These are phyloP conservation scores for Rhadina sibilatrix DNA, from an alignment of 2,113 vertebrate genomes.

Conservation along the genomic window DNA sequence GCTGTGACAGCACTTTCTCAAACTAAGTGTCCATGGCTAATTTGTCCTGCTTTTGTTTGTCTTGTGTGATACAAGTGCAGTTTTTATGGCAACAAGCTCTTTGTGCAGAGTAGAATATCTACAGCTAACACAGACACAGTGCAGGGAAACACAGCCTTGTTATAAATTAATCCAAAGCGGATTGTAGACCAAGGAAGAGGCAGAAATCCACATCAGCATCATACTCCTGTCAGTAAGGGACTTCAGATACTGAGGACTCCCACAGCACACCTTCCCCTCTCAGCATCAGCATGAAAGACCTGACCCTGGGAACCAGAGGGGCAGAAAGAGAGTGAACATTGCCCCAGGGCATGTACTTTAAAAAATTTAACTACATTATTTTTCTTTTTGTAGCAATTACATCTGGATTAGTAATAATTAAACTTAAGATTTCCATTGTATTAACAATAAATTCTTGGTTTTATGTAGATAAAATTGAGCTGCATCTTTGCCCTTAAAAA, in stretches of 20 bases:
- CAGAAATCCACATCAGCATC: background rate
- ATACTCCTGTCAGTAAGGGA: background rate
- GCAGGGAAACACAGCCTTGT: background rate
- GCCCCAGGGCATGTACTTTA: fast-evolving
- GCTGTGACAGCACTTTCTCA: background rate
- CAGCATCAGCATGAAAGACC: background rate
- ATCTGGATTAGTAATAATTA: background rate
- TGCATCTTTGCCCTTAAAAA: background rate
- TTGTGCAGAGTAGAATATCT: background rate
- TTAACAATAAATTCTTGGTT: background rate
- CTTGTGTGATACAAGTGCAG: background rate
- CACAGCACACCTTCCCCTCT: fast-evolving
- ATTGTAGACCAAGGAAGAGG: background rate
- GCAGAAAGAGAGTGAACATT: background rate
- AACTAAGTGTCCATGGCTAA: background rate
- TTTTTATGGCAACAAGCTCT: background rate
- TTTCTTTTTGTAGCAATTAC: background rate
- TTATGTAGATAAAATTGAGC: background rate
- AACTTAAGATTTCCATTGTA: background rate
- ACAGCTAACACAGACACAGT: background rate
- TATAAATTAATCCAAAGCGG: background rate
- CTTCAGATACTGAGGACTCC: background rate
- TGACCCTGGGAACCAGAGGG: background rate
- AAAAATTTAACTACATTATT: background rate
- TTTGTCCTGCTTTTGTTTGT: background rate